Evolutionary conservation across 2,797 vertebrate genomes (phyloP), one percentile per base, ranked within the genome.

Genomic region (Synaphobranchus kaupii): DNA sequence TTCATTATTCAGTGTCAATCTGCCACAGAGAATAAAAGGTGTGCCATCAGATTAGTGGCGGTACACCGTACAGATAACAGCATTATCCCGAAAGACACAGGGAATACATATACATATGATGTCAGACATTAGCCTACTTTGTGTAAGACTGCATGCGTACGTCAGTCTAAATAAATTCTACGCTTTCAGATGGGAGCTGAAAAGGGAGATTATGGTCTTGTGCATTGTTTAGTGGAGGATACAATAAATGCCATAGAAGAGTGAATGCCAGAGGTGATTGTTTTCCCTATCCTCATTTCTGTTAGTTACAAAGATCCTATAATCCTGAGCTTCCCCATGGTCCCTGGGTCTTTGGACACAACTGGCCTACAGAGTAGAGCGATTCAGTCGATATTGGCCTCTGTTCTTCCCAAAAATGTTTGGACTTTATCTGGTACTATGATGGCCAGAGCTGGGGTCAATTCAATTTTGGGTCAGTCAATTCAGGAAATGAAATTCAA

Each of bases 1-100:
- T 94, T 94, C 93, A 94, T 93, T 93, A 92, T 93, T 94, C 90
- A 92, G 89, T 91, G 92, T 93, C 93, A 92, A 91, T 93, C 90
- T 91, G 90, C 91, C 85, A 90, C 20, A 48, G 88, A 91, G 90
- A 94, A 94, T 92, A 89, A 94, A 94, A 93, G 92, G 88, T 88
- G 88, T 88, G 86, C 89, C 92, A 93, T 93, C 92, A 93, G 91
- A 93, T 93, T 92, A 94, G 90, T 88, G 89, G 91, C 92, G 92
- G 92, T 90, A 93, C 89, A 87, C 88, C 91, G 87, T 60, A 89
- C 86, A 92, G 91, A 94, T 93, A 93, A 93, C 90, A 90, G 88
- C 90, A 90, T 91, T 92, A 68, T 54, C 90, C 68, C 88, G 90
- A 87, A 92, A 91, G 90, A 92, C 78, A 8, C 2, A 84, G 87